Evolutionary conservation across 2,113 vertebrate species (phyloP), one percentile per base, ranked within the genome.

Genomic region (Zingel zingel): DNA sequence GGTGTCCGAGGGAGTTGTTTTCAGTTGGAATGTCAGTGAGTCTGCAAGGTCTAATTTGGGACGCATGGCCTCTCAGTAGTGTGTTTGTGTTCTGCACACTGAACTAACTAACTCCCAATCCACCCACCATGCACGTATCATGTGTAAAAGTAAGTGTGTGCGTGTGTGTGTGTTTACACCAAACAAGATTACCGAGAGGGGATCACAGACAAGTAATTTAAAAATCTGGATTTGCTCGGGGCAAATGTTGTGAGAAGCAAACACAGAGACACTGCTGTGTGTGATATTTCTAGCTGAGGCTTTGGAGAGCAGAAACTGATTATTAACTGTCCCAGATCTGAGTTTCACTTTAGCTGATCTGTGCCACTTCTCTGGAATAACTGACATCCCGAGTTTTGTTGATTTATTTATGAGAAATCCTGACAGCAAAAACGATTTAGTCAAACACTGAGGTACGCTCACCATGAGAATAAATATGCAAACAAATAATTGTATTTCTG

Each of bases 11-110:
- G 66, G 15, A 39, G 58, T 30, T 45, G 51, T 53, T 88, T 82
- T 61, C 51, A 64, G 75, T 53, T 69, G 50, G 71, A 85, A 81
- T 61, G 76, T 67, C 45, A 89, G 70, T 66, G 80, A 82, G 74
- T 87, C 74, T 66, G 64, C 51, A 63, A 73, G 72, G 56, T 85
- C 84, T 92, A 86, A 92, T 89, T 90, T 73, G 58, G 85, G 88
- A 91, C 90, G 87, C 89, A 85, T 79, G 81, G 85, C 72, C 61
- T 81, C 82, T 62, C 48, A 25, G 80, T 56, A 57, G 79, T 21
- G 64, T 62, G 81, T 89, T 88, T 85, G 70, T 72, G 70, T 70
- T 82, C 53, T 39, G 64, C 43, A 39, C 21, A 21, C 51, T 72
- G 56, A 73, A 78, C 73, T 56, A 75, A 86, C 48, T 59, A 36